Evolutionary conservation across 2,113 vertebrate genomes (phyloP), one percentile per base, ranked within the genome.

Genomic region (Vulpes ferrilata): DNA sequence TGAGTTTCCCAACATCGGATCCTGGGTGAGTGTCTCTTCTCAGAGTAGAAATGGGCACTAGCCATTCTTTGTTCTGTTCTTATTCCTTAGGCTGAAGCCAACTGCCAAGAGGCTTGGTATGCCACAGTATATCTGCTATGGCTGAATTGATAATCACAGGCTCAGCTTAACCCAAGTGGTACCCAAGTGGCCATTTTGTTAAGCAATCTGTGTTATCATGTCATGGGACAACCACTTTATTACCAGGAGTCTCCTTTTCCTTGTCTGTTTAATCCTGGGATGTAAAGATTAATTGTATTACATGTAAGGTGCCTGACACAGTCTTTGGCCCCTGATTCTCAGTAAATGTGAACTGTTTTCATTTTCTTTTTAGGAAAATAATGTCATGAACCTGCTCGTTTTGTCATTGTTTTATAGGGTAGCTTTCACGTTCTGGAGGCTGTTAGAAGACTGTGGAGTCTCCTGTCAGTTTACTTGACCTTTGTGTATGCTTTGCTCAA

Each of bases 1-100:
- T n/a, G 99, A 99, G 96, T 99, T 99, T 95, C 99, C 99, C 67
- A 99, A 99, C 98, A 99, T 99, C 11, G 99, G 99, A 65, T 99
- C 99, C 0, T 99, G 99, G 99, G 99, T 99, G 98, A 92, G 99
- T 99, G 10, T 71, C 16, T 79, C 5, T 0, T 79, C 15, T 6
- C 3, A 25, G 80, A 27, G 0, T 32, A n/a, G 53, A 5, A 48
- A 2, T 78, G 30, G 84, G 27, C 7, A 19, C 43, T 51, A 53
- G 30, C 78, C 35, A 19, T 23, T 92, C 60, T 62, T 15, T 81
- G 1, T 51, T 92, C 20, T 83, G 2, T 55, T 79, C 60, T 32
- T 69, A 30, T 1, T 80, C 92, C 88, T 88, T 9, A 67, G n/a
- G 17, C 11, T 80, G 80, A 65, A 78, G 30, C 17, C 7, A 35